These are phyloP conservation scores for Deilephila elpenor DNA, from an alignment of 2,888 invertebrate species.

Conservation along the genomic window DNA sequence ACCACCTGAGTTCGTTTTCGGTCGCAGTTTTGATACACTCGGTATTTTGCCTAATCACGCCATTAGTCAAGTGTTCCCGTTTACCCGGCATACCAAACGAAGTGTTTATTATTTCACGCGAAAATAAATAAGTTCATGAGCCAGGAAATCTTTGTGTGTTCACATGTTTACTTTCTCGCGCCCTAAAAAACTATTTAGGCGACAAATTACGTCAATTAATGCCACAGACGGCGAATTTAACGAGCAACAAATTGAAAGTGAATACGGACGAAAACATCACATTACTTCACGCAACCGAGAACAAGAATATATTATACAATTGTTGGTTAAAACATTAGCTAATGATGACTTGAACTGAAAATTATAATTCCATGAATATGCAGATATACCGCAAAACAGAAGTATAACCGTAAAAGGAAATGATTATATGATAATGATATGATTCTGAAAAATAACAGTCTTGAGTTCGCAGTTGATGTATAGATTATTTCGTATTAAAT, in stretches of 20 bases:
- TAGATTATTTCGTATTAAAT: too few species aligned
- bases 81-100: background rate
- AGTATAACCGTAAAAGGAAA: too few species aligned
- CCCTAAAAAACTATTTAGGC: slow-evolving; percentile 29
- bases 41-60: too few species aligned
- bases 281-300: slow-evolving; percentile 47
- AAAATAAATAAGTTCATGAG: slow-evolving; percentile 11
- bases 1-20: too few species aligned
- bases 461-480: too few species aligned
- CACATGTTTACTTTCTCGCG: slow-evolving; percentile 29
- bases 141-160: slow-evolving; percentile 22
- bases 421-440: too few species aligned
- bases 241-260: slow-evolving; percentile 42
- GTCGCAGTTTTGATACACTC: too few species aligned
- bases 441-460: too few species aligned
- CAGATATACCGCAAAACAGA: background rate
- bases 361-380: background rate
- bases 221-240: slow-evolving; percentile 16
- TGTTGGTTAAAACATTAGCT: background rate
- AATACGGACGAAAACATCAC: slow-evolving; percentile 43
- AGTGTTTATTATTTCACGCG: slow-evolving; percentile 19
- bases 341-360: background rate
- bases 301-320: slow-evolving; percentile 31
- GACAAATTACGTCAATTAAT: slow-evolving; percentile 27
- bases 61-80: background rate